Conservation (phyloP, 2,888 invertebrate species). For the Eilema depressum region DNA sequence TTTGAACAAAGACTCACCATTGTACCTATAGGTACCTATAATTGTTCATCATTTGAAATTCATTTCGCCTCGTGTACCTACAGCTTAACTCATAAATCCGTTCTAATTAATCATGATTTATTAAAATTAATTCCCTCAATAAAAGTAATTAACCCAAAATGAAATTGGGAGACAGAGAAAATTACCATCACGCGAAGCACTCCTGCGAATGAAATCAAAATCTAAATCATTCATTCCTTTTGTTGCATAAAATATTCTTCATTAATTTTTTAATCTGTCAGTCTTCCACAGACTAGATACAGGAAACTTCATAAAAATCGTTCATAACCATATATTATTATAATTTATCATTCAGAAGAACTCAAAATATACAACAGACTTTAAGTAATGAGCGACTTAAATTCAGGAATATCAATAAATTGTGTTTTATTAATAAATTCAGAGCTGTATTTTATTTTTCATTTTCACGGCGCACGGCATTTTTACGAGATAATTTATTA, state of each 20-base stretch:
- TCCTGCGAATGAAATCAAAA: constrained; percentile 19
- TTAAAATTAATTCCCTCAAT: constrained; percentile 60
- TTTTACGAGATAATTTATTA: too few species aligned
- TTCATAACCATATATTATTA: neutral
- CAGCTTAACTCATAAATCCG: constrained; percentile 45
- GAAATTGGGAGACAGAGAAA: constrained; percentile 29
- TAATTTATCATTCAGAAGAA: too few species aligned
- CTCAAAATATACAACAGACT: too few species aligned
- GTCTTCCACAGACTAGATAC: neutral
- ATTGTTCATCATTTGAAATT: constrained; percentile 21
- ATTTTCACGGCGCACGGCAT: too few species aligned
- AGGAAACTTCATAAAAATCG: neutral
- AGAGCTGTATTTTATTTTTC: too few species aligned
- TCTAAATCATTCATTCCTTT: constrained; percentile 14
- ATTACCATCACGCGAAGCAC: constrained; percentile 29
- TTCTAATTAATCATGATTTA: constrained; percentile 62
- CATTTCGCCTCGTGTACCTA: constrained; percentile 25
- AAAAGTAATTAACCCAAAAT: constrained; percentile 52
- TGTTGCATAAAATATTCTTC: neutral
- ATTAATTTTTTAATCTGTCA: neutral
- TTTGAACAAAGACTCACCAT: neutral
- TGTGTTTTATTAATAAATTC: too few species aligned
- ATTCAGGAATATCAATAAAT: too few species aligned
- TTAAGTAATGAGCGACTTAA: too few species aligned
- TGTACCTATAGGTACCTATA: constrained; percentile 23